A percentile compares a stretch with the other conserved stretches of the same genome.
Conservation (phyloP, 2,113 vertebrate genomes). For the Prolemur simus region DNA sequence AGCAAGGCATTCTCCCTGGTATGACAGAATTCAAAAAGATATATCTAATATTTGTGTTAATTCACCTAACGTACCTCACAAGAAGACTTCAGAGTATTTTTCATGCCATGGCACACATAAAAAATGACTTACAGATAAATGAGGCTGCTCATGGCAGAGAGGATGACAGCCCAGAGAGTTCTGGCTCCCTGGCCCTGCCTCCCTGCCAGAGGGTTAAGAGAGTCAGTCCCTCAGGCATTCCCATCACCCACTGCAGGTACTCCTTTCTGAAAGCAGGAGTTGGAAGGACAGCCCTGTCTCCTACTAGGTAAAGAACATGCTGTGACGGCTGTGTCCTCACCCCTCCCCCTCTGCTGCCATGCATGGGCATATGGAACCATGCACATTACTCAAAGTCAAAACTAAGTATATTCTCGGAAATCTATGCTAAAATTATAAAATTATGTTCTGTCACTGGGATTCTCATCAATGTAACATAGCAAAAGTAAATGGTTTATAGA, state of each 20-base stretch:
- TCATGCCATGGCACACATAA: neutral
- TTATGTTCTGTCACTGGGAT: neutral
- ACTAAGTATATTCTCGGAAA: neutral
- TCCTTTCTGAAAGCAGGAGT: neutral
- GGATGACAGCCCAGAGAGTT: neutral
- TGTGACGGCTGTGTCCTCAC: neutral
- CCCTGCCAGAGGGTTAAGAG: neutral
- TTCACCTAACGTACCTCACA: neutral
- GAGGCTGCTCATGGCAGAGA: neutral
- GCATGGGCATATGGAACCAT: neutral
- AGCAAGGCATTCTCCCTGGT: neutral
- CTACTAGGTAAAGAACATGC: neutral
- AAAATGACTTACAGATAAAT: neutral
- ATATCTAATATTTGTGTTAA: neutral
- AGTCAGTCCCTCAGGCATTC: neutral
- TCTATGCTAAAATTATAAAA: neutral
- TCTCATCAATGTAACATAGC: neutral
- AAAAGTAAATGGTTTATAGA: neutral
- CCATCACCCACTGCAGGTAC: neutral
- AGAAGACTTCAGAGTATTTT: neutral
- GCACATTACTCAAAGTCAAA: neutral
- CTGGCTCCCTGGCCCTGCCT: neutral
- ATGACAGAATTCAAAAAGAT: neutral
- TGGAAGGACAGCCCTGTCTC: neutral
- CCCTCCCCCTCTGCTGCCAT: neutral